Percentiles rank a stretch among this genome's conserved stretches.
Evolutionary conservation across 2,113 vertebrate species (phyloP).

Genomic region (Chrysochloris asiatica): DNA sequence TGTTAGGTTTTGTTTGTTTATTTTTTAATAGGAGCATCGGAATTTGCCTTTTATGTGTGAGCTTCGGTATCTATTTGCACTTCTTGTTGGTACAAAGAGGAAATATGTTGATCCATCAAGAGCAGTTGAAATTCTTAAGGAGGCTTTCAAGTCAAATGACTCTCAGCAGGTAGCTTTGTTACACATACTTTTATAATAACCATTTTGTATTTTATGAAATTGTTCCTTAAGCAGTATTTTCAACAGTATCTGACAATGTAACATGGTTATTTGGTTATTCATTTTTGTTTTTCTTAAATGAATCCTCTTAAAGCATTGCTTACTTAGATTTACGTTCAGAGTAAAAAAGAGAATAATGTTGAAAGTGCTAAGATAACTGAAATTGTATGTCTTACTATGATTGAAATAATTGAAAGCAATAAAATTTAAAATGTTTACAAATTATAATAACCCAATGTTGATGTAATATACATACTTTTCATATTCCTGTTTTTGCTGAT

Average conservation of each 20-base stretch:
- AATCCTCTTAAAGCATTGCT: conserved; percentile 36
- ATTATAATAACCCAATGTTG: neutral
- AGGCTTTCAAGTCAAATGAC: conserved; percentile 98
- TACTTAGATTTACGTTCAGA: conserved; percentile 34
- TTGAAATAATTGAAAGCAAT: neutral
- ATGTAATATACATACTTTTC: neutral
- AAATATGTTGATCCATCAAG: conserved; percentile 98
- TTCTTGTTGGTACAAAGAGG: conserved; percentile 97
- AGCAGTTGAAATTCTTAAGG: conserved; percentile 98
- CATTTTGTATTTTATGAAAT: conserved; percentile 7
- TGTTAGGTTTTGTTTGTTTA: neutral
- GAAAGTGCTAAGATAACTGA: conserved; percentile 27
- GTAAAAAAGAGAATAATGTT: conserved; percentile 11
- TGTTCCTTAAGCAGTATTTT: neutral
- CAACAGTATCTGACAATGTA: neutral
- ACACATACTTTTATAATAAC: neutral
- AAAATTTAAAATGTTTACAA: conserved; percentile 49
- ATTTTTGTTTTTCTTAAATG: no score
- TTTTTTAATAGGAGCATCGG: conserved; percentile 91
- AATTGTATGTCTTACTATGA: conserved; percentile 14
- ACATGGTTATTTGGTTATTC: neutral
- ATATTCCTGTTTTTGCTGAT: neutral
- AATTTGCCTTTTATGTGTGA: conserved; percentile 99
- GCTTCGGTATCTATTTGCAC: conserved; percentile 94
- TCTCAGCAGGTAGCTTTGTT: conserved; percentile 93